A percentile compares a stretch with the other conserved stretches of the same genome.
These are phyloP conservation scores for Puma concolor DNA, from an alignment of 2,113 vertebrate species.

Conservation along the genomic window DNA sequence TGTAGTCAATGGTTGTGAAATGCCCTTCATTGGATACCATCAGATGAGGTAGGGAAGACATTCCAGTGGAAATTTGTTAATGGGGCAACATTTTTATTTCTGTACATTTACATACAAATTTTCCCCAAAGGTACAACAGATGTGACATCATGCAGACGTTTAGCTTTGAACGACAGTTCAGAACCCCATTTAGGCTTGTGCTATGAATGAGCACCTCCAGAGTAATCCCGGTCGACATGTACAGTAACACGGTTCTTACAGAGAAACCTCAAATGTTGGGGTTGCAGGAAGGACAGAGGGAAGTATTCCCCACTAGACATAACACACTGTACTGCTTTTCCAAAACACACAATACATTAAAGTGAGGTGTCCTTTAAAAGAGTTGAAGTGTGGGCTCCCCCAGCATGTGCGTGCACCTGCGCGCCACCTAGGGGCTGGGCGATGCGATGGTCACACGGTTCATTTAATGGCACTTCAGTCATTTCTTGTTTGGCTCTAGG, in stretches of 20 bases:
- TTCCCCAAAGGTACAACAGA: slow-evolving; percentile 87
- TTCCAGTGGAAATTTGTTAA: slow-evolving; percentile 75
- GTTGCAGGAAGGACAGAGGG: slow-evolving; percentile 26
- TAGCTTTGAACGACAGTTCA: slow-evolving; percentile 86
- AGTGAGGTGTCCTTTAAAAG: slow-evolving; percentile 78
- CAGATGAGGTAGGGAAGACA: slow-evolving; percentile 80
- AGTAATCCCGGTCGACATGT: slow-evolving; percentile 75
- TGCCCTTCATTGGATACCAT: slow-evolving; percentile 59
- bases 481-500: slow-evolving; percentile 80
- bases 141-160: slow-evolving; percentile 90
- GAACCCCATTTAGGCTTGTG: slow-evolving; percentile 88
- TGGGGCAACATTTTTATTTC: slow-evolving; percentile 89
- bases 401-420: background rate
- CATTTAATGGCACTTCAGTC: slow-evolving; percentile 86
- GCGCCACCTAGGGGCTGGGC: slow-evolving; percentile 76
- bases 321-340: slow-evolving; percentile 81
- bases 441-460: slow-evolving; percentile 80
- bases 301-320: slow-evolving; percentile 76
- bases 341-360: slow-evolving; percentile 79
- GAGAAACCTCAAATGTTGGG: slow-evolving; percentile 76
- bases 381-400: slow-evolving; percentile 23
- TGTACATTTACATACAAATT: slow-evolving; percentile 90
- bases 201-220: slow-evolving; percentile 86
- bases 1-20: slow-evolving; percentile 30
- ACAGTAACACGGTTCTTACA: slow-evolving; percentile 82